These are phyloP conservation scores for Eilema depressum DNA, from an alignment of 2,888 invertebrate species.

Conservation along the genomic window DNA sequence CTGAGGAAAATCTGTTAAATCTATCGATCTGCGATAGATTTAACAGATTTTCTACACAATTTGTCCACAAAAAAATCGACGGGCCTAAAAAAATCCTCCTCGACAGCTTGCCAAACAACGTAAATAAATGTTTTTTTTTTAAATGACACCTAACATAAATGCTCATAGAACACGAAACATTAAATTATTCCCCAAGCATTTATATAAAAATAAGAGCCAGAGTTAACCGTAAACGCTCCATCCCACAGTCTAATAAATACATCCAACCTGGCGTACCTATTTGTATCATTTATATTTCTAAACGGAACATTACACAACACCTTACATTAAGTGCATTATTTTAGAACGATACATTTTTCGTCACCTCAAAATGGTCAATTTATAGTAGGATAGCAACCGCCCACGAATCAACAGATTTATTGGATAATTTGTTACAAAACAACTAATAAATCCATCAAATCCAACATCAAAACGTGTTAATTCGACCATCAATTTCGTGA, in stretches of 20 bases:
- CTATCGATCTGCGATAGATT: too few relatives aligned
- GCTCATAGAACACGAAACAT: not conserved
- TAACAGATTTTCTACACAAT: too few relatives aligned
- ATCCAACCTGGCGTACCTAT: conserved; percentile 11
- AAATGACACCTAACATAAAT: not conserved
- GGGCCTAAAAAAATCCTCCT: not conserved
- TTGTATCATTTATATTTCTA: conserved; percentile 33
- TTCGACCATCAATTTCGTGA: conserved; percentile 74
- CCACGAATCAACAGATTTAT: conserved; percentile 73
- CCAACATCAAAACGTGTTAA: conserved; percentile 76
- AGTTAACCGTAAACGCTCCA: not conserved
- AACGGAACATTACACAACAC: conserved; percentile 29
- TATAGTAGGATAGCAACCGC: conserved; percentile 58
- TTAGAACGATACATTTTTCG: conserved; percentile 59
- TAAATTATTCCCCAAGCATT: conserved; percentile 9
- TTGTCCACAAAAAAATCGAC: too few relatives aligned
- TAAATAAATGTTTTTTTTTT: too few relatives aligned
- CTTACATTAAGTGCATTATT: conserved; percentile 28
- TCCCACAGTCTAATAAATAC: conserved; percentile 7
- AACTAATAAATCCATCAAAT: conserved; percentile 81
- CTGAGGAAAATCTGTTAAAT: too few relatives aligned
- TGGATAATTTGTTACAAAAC: conserved; percentile 71
- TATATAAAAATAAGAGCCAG: not conserved
- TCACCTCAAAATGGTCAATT: conserved; percentile 50
- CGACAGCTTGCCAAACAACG: not conserved